Base-by-base conservation (phyloP, 2,888 invertebrate genomes). In the Chironomus tentans region DNA sequence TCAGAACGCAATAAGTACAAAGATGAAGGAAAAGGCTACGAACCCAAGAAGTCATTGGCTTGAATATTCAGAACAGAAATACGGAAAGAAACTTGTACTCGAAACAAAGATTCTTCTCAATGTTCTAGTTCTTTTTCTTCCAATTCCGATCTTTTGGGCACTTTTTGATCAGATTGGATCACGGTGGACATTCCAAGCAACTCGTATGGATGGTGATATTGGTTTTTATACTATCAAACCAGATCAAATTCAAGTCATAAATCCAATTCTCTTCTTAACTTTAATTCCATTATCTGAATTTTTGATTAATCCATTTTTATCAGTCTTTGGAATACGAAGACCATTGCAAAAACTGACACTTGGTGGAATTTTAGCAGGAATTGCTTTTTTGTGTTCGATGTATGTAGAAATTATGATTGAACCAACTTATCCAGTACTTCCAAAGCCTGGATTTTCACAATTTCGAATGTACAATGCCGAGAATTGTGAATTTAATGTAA, bases 101-200 rank as follows among this genome's bases (percentile, higher is more conserved):
- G 97, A 97, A 80, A 87, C 95, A 10, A 95, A 94, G 82, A 85
- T 88, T 0, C 85, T 94, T 0, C 82, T 94, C 7, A 87, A 89
- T 78, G 91, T 97, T 1, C 83, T 97, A 7, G 87, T 92, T 6
- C 86, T 97, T 2, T 97, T 93, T 82, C 84, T 97, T 24, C 98
- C 98, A 0, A 85, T 97, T 68, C 97, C 97, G 0, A 87, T 98
- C 15, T 99, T 98, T 84, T 98, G 97, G 97, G 95, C 98, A 0
- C 87, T 98, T 0, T 98, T 92, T 83, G 98, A 98, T 83, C 98
- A 98, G 82, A 96, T 95, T 87, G 92, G 94, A 13, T 95, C 95
- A 0, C 87, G 93, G 77, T 97, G 96, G 96, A 94, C 95, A 0
- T 91, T 96, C 82, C 96, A 96, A 86, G 97, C 74, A n/a, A 68